A percentile compares a stretch with the other conserved stretches of the same genome.
These are phyloP conservation scores for Chironex yamaguchii DNA, from an alignment of 30 jellyfish, hydroid and myxozoan species.

Conservation along the genomic window DNA sequence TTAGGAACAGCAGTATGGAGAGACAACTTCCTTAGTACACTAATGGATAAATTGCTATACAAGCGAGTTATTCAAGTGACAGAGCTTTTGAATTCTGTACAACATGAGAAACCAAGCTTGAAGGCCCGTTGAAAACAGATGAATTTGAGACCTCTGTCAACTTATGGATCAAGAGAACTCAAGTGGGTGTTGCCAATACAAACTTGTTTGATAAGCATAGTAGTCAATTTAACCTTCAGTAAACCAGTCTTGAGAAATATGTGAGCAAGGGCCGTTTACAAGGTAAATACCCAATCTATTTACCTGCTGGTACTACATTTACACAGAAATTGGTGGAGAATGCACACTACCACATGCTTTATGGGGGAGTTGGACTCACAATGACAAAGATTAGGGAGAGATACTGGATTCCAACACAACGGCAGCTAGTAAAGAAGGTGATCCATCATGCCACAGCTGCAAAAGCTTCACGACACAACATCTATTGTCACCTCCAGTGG, in stretches of 20 bases:
- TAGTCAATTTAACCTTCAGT: background rate
- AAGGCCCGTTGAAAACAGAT: too few relatives aligned
- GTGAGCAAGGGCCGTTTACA: background rate
- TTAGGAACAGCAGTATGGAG: too few relatives aligned
- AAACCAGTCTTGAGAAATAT: background rate
- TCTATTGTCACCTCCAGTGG: conserved; percentile 11
- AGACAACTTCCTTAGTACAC: too few relatives aligned
- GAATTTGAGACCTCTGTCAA: too few relatives aligned
- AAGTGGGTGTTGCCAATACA: background rate
- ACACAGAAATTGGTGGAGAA: background rate
- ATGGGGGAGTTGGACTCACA: conserved; percentile 39
- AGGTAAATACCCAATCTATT: background rate
- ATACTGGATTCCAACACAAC: conserved; percentile 36
- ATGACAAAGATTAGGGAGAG: conserved; percentile 5
- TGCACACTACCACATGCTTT: conserved; percentile 7
- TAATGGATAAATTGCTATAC: too few relatives aligned
- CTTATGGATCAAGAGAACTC: background rate
- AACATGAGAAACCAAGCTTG: too few relatives aligned
- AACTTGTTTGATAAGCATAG: background rate
- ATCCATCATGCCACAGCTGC: conserved; percentile 30
- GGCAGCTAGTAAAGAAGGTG: conserved; percentile 18
- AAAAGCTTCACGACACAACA: conserved; percentile 24
- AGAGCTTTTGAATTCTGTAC: too few relatives aligned
- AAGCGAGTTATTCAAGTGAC: too few relatives aligned
- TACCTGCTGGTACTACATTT: background rate